Evolutionary conservation across 2,797 vertebrate species (phyloP), one percentile per base, ranked within the genome.

Genomic region (Austrolebias charrua): DNA sequence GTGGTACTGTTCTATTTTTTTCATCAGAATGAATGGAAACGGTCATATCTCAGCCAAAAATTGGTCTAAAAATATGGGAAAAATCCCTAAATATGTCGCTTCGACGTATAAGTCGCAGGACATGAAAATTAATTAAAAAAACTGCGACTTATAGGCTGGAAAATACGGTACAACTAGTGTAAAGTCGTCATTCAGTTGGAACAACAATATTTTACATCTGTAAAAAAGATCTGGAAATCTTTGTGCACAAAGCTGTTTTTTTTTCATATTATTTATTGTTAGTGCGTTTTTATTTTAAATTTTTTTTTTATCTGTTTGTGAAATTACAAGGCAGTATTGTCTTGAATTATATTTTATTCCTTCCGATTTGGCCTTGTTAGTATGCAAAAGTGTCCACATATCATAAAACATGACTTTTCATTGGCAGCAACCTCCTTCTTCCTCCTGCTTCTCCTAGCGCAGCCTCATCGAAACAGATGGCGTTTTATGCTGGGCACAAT

Each of bases 401-500:
- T 84, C 64, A 80, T 80, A 81, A 88, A 87, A 82, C 69, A 67
- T 63, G 79, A 89, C 84, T 89, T 86, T 87, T 79, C 59, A 73
- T 76, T 63, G 38, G 74, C 75, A 66, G 58, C 82, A 63, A 71
- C 69, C 74, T 70, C 70, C 70, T 84, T 72, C 74, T 63, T 63
- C 67, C 54, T 66, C 58, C 54, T 28, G 44, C 63, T 63, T 63
- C 65, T 75, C 71, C 47, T 63, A n/a, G 75, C 78, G 51, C 75
- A 83, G 75, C 78, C 86, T 81, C 80, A 82, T 88, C 78, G 91
- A 94, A 96, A 94, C 96, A 96, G 94, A 95, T 95, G 95, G 94
- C 40, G 89, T 94, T 95, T 95, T 94, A 95, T 95, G 92, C 94
- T 90, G 91, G 92, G 92, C 90, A 95, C 93, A 96, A 97, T 96